Evolutionary conservation across 2,113 vertebrate genomes (phyloP), one percentile per base, ranked within the genome.

Genomic region (Gadus chalcogrammus): DNA sequence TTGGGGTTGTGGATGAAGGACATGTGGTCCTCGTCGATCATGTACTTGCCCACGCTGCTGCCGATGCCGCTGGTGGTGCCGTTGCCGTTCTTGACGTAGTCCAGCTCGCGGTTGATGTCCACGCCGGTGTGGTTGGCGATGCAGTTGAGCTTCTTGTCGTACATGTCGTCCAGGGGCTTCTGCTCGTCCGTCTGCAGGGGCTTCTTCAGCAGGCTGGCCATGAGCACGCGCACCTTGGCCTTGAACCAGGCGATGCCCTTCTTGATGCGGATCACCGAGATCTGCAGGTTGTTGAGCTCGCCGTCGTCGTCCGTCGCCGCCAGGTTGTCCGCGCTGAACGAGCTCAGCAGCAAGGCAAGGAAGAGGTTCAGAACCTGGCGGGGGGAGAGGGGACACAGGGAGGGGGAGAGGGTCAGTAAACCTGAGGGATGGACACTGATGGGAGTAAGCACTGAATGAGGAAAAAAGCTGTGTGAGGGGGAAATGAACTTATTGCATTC

Each of bases 1-100:
- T 98, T 97, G 9, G 97, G 97, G 74, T 99, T 99, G 86, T 99
- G 95, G 90, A 99, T 99, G 87, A 99, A 99, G 65, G 97, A 98
- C 95, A 98, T 98, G 87, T 97, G 97, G 68, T 98, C 97, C 71
- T 99, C 97, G 0, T 99, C 97, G 0, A 99, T 97, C 82, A 98
- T 95, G 79, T 98, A 99, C 58, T 97, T 98, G 81, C 98, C 97
- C 75, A 98, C 96, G 0, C 97, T 99, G 93, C 97, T 99, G 15
- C 97, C 97, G 5, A 99, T 98, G 16, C 97, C 97, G 0, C 97
- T 99, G 24, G 97, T 98, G 0, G 96, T 99, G 69, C 97, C 97
- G 0, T 98, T 99, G 65, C 97, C 97, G 0, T 99, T 99, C 88
- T 98, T 99, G 79, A 90, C 94, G 58, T 89, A 98, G 69, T 98